These are phyloP conservation scores for Fopius arisanus DNA, from an alignment of 1,140 invertebrate species.

Conservation along the genomic window DNA sequence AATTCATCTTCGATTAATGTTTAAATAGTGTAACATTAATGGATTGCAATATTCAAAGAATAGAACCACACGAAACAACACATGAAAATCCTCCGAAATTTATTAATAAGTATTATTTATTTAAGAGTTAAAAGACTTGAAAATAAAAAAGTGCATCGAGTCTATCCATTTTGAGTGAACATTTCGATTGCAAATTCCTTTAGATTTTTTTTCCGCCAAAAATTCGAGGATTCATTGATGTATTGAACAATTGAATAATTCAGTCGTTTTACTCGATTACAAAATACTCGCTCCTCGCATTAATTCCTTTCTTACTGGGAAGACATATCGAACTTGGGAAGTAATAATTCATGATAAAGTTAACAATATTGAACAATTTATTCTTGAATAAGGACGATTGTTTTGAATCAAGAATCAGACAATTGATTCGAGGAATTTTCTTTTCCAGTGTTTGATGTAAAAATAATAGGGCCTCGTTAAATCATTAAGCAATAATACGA, in stretches of 20 bases:
- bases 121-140: slow-evolving; percentile 13
- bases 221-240: neutral
- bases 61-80: neutral
- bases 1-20: neutral
- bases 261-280: neutral
- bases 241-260: neutral
- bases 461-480: neutral
- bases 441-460: neutral
- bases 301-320: neutral
- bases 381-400: neutral
- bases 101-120: slow-evolving; percentile 2
- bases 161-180: neutral
- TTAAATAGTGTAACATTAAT: neutral
- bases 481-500: neutral
- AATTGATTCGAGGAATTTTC: neutral
- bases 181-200: neutral
- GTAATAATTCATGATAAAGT: neutral
- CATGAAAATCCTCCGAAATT: neutral
- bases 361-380: neutral
- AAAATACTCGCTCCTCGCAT: neutral
- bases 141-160: neutral
- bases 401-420: neutral
- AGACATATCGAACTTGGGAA: slow-evolving; percentile 11
- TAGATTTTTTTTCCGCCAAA: neutral
- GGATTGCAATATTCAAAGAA: neutral